Conservation (phyloP, 2,888 invertebrate species). For the Blastobasis adustella region DNA sequence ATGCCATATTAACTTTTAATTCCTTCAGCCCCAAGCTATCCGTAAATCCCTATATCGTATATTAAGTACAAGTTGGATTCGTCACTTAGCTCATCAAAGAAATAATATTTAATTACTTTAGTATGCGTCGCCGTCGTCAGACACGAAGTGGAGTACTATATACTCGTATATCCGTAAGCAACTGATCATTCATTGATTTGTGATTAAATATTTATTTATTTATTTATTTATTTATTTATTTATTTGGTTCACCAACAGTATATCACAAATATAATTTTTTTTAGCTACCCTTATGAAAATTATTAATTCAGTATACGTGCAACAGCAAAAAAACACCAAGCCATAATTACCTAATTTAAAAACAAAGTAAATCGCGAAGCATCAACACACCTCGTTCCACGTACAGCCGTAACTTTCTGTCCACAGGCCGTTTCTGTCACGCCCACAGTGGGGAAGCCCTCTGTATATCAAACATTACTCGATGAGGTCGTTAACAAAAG, state of each 20-base stretch:
- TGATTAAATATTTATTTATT: too few species aligned
- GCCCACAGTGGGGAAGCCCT: slow-evolving; percentile 34
- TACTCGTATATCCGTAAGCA: too few species aligned
- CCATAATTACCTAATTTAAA: background rate
- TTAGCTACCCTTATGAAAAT: background rate
- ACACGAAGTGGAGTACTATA: too few species aligned
- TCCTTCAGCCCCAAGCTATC: too few species aligned
- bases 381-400: slow-evolving; percentile 28
- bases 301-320: background rate
- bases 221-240: too few species aligned
- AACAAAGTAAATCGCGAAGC: slow-evolving; percentile 12
- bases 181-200: background rate
- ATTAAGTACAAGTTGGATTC: too few species aligned
- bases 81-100: too few species aligned
- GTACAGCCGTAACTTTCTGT: slow-evolving; percentile 32
- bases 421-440: slow-evolving; percentile 37
- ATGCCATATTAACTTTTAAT: too few species aligned
- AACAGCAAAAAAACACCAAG: background rate
- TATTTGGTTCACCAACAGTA: too few species aligned
- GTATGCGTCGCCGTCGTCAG: too few species aligned
- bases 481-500: slow-evolving; percentile 12
- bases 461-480: slow-evolving; percentile 23
- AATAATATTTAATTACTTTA: too few species aligned
- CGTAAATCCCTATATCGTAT: too few species aligned
- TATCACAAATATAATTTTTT: background rate